These are phyloP conservation scores for Carollia perspicillata DNA, from an alignment of 2,113 vertebrate species.

Conservation along the genomic window DNA sequence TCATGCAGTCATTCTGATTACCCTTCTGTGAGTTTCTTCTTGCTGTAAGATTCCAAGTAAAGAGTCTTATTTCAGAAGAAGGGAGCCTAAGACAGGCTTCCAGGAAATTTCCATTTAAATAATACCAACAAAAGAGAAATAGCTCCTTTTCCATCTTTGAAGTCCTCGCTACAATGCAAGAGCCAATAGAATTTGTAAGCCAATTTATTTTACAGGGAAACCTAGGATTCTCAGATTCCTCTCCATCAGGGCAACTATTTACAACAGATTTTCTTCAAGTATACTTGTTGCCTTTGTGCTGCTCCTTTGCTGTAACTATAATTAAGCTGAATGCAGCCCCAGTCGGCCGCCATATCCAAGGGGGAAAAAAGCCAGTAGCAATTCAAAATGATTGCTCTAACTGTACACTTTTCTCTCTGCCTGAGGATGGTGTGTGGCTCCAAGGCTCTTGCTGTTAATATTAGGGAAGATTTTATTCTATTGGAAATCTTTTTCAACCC, in stretches of 20 bases:
- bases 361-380: background rate
- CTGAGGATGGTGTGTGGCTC: background rate
- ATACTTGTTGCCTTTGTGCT: background rate
- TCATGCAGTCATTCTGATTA: slow-evolving; percentile 14
- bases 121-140: slow-evolving; percentile 16
- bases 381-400: slow-evolving; percentile 48
- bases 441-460: background rate
- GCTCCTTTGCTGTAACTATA: slow-evolving; percentile 1
- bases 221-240: slow-evolving; percentile 3
- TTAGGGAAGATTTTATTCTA: slow-evolving; percentile 15
- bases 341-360: slow-evolving; percentile 7
- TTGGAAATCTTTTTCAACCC: background rate
- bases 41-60: background rate
- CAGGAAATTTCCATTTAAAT: slow-evolving; percentile 14
- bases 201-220: slow-evolving; percentile 37
- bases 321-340: slow-evolving; percentile 40
- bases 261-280: slow-evolving; percentile 8
- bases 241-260: slow-evolving; percentile 37
- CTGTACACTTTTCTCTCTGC: background rate
- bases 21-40: background rate
- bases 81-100: background rate
- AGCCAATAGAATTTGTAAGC: slow-evolving; percentile 14
- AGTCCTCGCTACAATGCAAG: background rate
- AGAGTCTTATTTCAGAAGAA: slow-evolving; percentile 25
- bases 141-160: background rate